A percentile compares a stretch with the other conserved stretches of the same genome.
Evolutionary conservation across 2,113 vertebrate species (phyloP).

Genomic region (Tamias sibiricus): DNA sequence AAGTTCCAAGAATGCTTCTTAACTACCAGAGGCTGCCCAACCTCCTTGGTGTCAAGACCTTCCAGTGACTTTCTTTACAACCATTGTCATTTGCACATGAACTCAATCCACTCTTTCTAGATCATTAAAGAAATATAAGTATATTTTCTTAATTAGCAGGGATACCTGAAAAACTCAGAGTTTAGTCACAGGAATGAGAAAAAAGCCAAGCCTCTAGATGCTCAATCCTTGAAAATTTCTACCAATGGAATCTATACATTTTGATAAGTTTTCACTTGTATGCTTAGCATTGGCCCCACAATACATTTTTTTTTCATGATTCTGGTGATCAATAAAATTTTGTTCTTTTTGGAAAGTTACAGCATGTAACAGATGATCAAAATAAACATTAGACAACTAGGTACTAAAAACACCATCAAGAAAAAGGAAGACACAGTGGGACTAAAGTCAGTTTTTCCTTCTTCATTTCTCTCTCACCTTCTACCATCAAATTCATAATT

Average conservation of each 20-base stretch:
- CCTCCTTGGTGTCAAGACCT: not conserved
- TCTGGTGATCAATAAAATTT: not conserved
- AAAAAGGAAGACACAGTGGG: not conserved
- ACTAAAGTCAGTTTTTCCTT: not conserved
- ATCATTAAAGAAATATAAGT: slow-evolving; percentile 30
- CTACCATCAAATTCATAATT: not conserved
- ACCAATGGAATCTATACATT: not conserved
- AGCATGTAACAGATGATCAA: not conserved
- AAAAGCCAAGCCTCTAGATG: not conserved
- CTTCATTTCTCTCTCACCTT: not conserved
- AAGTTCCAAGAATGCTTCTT: slow-evolving; percentile 38
- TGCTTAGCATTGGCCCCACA: not conserved
- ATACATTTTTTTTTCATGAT: not conserved
- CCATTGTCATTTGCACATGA: slow-evolving; percentile 42
- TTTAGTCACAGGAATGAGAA: not conserved
- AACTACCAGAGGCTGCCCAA: not conserved
- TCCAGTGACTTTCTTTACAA: slow-evolving; percentile 31
- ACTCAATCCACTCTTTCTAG: slow-evolving; percentile 45
- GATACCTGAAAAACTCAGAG: slow-evolving; percentile 1
- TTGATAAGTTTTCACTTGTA: not conserved
- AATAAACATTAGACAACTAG: not conserved
- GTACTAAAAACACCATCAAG: not conserved
- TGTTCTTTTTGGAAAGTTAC: not conserved
- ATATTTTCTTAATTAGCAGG: not conserved
- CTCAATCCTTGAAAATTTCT: not conserved